Evolutionary conservation across 1,140 invertebrate genomes (phyloP).

Genomic region (Euglossa dilemma): DNA sequence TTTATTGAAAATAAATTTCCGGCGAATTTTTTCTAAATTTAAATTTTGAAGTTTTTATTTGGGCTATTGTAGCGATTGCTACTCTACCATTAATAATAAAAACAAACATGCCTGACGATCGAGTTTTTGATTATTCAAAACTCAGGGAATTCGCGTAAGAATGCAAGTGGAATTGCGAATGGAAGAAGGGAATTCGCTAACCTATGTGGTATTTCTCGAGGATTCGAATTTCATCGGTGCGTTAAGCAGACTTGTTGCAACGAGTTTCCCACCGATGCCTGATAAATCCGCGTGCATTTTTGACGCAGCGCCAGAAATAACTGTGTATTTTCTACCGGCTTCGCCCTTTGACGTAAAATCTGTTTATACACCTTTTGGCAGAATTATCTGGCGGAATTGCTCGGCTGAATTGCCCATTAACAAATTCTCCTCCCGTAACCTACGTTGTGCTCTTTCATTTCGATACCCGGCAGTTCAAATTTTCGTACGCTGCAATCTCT

Average conservation of each 20-base stretch:
- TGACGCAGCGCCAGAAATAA: not conserved
- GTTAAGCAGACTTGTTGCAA: not conserved
- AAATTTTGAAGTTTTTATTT: too few relatives aligned
- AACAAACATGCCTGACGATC: too few relatives aligned
- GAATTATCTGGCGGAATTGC: not conserved
- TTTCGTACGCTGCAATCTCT: too few relatives aligned
- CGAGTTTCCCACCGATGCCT: not conserved
- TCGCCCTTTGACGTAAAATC: constrained; percentile 1
- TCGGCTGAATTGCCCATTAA: not conserved
- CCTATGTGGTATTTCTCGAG: not conserved
- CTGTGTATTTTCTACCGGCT: not conserved
- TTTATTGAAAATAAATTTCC: too few relatives aligned
- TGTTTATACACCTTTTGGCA: not conserved
- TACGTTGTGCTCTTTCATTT: too few relatives aligned
- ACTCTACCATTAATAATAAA: too few relatives aligned
- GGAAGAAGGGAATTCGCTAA: not conserved
- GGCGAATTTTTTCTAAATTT: too few relatives aligned
- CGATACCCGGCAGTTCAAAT: too few relatives aligned
- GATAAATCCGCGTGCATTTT: not conserved
- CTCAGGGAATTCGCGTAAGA: too few relatives aligned
- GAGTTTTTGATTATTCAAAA: too few relatives aligned
- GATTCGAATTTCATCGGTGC: not conserved
- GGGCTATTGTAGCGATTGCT: too few relatives aligned
- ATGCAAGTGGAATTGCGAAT: not conserved
- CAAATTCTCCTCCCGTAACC: too few relatives aligned